Conservation (phyloP, 1,140 invertebrate species). For the Sycophila sp. region DNA sequence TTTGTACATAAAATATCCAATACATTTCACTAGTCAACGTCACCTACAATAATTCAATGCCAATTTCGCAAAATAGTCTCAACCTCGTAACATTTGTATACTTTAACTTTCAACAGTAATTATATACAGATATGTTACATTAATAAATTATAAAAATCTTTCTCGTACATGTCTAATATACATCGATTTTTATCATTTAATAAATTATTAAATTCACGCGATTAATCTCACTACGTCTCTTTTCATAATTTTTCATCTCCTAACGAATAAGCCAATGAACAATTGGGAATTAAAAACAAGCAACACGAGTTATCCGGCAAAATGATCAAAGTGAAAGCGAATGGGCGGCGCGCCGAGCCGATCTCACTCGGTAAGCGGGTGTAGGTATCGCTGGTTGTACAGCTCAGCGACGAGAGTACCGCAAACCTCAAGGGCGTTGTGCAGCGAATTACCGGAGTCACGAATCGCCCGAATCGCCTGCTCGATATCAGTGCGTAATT, state of each 20-base stretch:
- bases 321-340: conserved; percentile 31
- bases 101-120: neutral
- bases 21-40: neutral
- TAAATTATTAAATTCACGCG: no score
- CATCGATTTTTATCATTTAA: no score
- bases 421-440: conserved; percentile 58
- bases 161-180: no score
- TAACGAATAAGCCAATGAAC: neutral
- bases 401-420: conserved; percentile 58
- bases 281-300: neutral
- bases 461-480: conserved; percentile 61
- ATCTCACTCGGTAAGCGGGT: conserved; percentile 57
- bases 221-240: no score
- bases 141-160: no score
- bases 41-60: neutral
- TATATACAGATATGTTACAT: neutral
- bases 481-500: conserved; percentile 62
- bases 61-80: neutral
- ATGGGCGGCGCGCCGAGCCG: conserved; percentile 22
- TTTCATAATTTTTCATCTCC: neutral
- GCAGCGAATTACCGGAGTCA: conserved; percentile 65
- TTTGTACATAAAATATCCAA: neutral
- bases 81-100: neutral
- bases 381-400: conserved; percentile 62
- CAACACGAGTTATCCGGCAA: conserved; percentile 4